Conservation (phyloP, 1,140 invertebrate species). For the Aethina tumida region DNA sequence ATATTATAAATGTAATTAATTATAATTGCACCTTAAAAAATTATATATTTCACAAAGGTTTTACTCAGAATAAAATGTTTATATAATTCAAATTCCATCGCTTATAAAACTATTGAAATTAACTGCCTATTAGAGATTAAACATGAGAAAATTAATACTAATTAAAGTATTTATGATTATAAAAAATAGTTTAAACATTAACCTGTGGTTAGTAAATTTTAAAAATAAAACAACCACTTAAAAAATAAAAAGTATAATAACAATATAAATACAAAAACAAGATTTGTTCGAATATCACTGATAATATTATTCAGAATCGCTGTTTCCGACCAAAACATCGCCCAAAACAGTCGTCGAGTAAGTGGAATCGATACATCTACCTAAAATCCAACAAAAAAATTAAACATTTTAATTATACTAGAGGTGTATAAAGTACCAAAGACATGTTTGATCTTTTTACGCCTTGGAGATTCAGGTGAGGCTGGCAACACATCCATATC, state of each 20-base stretch:
- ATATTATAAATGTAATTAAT: too few relatives aligned
- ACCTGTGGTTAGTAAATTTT: too few relatives aligned
- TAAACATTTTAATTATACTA: too few relatives aligned
- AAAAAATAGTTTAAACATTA: too few relatives aligned
- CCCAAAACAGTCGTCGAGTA: constrained; percentile 18
- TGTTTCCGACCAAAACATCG: constrained; percentile 20
- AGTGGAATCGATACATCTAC: constrained; percentile 28
- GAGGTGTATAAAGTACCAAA: too few relatives aligned
- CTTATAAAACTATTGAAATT: too few relatives aligned
- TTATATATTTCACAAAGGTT: too few relatives aligned
- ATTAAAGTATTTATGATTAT: not conserved
- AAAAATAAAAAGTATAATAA: not conserved
- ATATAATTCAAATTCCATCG: too few relatives aligned
- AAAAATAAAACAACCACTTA: not conserved
- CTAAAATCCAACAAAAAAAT: too few relatives aligned
- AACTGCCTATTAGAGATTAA: not conserved
- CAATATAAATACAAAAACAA: not conserved
- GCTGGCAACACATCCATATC: constrained; percentile 13
- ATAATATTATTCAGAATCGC: constrained; percentile 25
- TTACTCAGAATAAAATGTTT: too few relatives aligned
- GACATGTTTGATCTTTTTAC: constrained; percentile 23
- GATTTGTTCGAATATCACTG: not conserved
- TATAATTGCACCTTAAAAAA: too few relatives aligned
- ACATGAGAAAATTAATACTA: not conserved
- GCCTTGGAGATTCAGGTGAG: constrained; percentile 24